phyloP scores from a whole-genome alignment of 2,797 vertebrate species.

The Enteromius mattozi region DNA sequence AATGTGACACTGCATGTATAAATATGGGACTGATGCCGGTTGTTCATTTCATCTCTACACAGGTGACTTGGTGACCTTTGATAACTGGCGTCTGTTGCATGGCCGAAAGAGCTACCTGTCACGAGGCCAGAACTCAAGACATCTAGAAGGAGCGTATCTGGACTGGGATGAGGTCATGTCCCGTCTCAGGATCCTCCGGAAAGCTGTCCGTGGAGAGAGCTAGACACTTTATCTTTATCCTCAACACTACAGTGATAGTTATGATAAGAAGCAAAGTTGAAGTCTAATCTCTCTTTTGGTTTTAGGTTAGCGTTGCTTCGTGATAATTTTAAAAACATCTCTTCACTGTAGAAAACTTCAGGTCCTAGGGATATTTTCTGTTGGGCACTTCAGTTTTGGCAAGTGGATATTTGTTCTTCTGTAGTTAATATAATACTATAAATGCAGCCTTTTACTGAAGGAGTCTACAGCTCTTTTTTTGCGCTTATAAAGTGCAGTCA shows the following conservation, averaged over 20 bases:
- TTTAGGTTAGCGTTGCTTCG: background rate
- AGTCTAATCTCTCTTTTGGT: background rate
- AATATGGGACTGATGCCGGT: background rate
- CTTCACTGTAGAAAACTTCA: background rate
- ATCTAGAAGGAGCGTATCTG: conserved; percentile 91
- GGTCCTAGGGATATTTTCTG: background rate
- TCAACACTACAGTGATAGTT: conserved; percentile 1
- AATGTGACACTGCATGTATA: background rate
- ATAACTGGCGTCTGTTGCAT: conserved; percentile 94
- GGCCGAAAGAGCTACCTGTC: conserved; percentile 81
- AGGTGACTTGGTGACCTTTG: conserved; percentile 93
- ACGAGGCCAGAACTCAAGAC: conserved; percentile 67
- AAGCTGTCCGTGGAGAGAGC: conserved; percentile 62
- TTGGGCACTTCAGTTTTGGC: background rate
- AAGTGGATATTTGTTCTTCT: background rate
- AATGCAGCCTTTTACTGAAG: background rate
- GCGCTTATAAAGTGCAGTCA: background rate
- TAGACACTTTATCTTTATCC: conserved; percentile 53
- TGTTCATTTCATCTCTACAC: conserved; percentile 2
- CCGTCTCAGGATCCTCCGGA: conserved; percentile 83
- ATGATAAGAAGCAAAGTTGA: conserved; percentile 18
- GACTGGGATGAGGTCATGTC: conserved; percentile 98
- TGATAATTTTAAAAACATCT: background rate
- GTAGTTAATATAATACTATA: background rate
- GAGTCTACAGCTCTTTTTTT: background rate